Percentiles rank a stretch among this genome's conserved stretches.
These are phyloP conservation scores for Clarias platycephalus DNA, from an alignment of 2,797 vertebrate genomes.

Conservation along the genomic window DNA sequence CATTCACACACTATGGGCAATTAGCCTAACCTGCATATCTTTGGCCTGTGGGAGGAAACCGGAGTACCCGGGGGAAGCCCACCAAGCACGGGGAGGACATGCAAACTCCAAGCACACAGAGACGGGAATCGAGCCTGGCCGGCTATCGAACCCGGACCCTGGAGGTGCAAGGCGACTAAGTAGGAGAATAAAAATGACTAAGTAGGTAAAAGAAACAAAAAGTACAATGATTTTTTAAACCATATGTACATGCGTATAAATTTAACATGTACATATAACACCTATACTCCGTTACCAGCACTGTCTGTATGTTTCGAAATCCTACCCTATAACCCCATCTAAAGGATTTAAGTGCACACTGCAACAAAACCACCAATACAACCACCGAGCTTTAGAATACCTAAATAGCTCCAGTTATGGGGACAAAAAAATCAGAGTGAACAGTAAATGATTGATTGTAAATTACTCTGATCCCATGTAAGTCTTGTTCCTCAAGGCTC, in stretches of 20 bases:
- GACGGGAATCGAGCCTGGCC: too few species aligned
- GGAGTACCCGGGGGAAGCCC: too few species aligned
- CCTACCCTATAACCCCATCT: slow-evolving; percentile 5
- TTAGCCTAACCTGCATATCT: too few species aligned
- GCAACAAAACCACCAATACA: neutral
- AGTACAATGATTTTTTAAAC: neutral
- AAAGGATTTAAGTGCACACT: slow-evolving; percentile 3
- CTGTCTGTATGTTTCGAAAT: neutral
- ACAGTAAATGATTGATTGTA: neutral
- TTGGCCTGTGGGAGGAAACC: too few species aligned
- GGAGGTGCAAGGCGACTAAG: too few species aligned
- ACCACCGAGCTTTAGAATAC: neutral
- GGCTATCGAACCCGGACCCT: too few species aligned
- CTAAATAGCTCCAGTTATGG: neutral
- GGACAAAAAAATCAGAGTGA: neutral
- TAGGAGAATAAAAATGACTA: neutral
- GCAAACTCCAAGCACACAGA: too few species aligned
- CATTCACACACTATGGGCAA: too few species aligned
- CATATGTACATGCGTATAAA: neutral
- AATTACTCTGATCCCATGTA: neutral
- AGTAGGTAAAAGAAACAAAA: neutral
- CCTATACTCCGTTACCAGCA: too few species aligned
- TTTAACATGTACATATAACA: neutral
- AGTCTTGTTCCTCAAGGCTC: neutral
- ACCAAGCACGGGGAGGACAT: too few species aligned